Percentiles rank a stretch among this genome's conserved stretches.
Evolutionary conservation across 2,888 invertebrate species (phyloP).

Genomic region (Oligia latruncula): DNA sequence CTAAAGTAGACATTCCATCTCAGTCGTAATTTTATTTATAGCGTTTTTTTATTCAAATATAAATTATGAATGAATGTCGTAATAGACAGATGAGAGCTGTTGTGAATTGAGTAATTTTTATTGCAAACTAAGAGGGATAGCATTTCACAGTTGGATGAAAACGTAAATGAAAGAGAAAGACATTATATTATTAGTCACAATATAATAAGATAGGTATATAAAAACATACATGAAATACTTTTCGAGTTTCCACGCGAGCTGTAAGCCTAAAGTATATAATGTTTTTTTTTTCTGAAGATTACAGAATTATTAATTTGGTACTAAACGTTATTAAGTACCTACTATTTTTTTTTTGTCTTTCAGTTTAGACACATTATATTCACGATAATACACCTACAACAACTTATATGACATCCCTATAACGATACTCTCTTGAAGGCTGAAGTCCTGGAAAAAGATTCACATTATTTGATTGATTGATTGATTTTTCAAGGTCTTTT

Average conservation of each 20-base stretch:
- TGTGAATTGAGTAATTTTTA: conserved; percentile 31
- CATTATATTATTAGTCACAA: neutral
- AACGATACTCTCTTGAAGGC: too few species aligned
- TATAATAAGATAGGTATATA: too few species aligned
- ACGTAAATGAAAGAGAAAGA: neutral
- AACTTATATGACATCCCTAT: neutral
- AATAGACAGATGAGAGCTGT: conserved; percentile 35
- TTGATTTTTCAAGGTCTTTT: too few species aligned
- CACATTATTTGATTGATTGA: too few species aligned
- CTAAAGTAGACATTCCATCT: conserved; percentile 55
- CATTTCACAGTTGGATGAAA: conserved; percentile 1
- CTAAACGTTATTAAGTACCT: neutral
- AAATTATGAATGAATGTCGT: conserved; percentile 45
- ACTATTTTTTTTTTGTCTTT: neutral
- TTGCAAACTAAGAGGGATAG: neutral
- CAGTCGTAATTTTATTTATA: conserved; percentile 59
- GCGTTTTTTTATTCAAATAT: conserved; percentile 38
- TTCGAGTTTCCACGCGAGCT: neutral
- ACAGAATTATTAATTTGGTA: too few species aligned
- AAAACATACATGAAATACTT: neutral
- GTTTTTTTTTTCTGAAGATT: neutral
- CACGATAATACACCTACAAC: neutral
- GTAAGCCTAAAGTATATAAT: neutral
- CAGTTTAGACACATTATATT: neutral
- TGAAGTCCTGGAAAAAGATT: too few species aligned